Conservation (phyloP, 2,113 vertebrate genomes). For the Mormyrus iriodes region DNA sequence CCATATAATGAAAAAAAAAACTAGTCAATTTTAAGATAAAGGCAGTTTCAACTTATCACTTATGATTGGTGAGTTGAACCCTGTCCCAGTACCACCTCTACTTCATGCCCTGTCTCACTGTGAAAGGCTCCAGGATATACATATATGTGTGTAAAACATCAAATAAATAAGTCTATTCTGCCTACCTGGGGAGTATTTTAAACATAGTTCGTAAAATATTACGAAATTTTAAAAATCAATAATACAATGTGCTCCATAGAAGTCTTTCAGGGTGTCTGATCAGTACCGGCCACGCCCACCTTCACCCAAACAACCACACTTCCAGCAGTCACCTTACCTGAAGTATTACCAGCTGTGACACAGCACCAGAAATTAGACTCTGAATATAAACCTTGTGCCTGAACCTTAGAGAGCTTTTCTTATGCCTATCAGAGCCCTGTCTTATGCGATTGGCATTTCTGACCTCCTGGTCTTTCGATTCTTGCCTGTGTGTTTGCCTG, state of each 20-base stretch:
- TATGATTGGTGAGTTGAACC: too few species aligned
- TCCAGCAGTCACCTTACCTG: background rate
- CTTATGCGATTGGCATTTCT: background rate
- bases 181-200: background rate
- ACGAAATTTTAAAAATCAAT: background rate
- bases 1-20: too few species aligned
- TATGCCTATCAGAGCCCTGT: background rate
- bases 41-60: too few species aligned
- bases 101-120: too few species aligned
- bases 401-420: background rate
- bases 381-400: background rate
- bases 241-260: background rate
- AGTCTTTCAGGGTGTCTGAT: background rate
- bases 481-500: background rate
- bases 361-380: background rate
- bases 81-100: too few species aligned
- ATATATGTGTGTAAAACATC: background rate
- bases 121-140: too few species aligned
- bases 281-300: background rate
- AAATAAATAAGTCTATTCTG: too few species aligned
- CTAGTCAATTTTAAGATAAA: too few species aligned
- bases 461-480: background rate
- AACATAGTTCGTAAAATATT: background rate
- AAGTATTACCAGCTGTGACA: background rate
- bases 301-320: background rate